Base-by-base conservation (phyloP, 1,140 invertebrate genomes). In the Mylabris phalerata region DNA sequence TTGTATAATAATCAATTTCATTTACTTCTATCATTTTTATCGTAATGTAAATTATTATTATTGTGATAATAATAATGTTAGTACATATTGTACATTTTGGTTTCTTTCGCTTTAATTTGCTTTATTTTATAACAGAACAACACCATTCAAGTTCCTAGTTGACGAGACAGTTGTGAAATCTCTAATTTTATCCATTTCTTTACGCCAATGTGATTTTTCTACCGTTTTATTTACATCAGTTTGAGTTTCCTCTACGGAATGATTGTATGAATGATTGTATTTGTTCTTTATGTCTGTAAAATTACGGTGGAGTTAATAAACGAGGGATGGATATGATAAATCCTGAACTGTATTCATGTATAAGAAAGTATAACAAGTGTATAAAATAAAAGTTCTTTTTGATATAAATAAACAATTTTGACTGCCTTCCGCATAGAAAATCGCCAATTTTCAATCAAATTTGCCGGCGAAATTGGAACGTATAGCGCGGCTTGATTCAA, bases 71-170 rank as follows among this genome's bases (percentile, higher is more conserved):
- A 32, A 38, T 32, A 48, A 40, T 46, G 48, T 19, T 48, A 38
- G 45, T 48, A 32, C 45, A 56, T 56, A 48, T 48, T 48, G 54
- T 45, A 56, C 54, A 38, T 10, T 48, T 39, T 52, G 41, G 38
- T 40, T 55, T 46, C n/a, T 46, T 27, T 48, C 47, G 47, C 45
- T 48, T 56, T 48, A 56, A 39, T 56, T 48, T 26, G 32, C 48
- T 45, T 46, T 54, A 42, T 54, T 54, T 54, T 44, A 44, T 44
- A 44, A n/a, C 27, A 54, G 42, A 32, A 44, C 42, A 32, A 32
- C 32, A 32, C 32, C 32, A 32, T 4, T 5, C 32, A 32, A 32
- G 32, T 32, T 32, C 32, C 32, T 32, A 32, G 4, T 5, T 32
- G 32, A 7, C 4, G 32, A 32, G 32, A 32, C 32, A 32, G 32